Base-by-base conservation (phyloP, 1,140 invertebrate species). In the Drosophila setifemur region DNA sequence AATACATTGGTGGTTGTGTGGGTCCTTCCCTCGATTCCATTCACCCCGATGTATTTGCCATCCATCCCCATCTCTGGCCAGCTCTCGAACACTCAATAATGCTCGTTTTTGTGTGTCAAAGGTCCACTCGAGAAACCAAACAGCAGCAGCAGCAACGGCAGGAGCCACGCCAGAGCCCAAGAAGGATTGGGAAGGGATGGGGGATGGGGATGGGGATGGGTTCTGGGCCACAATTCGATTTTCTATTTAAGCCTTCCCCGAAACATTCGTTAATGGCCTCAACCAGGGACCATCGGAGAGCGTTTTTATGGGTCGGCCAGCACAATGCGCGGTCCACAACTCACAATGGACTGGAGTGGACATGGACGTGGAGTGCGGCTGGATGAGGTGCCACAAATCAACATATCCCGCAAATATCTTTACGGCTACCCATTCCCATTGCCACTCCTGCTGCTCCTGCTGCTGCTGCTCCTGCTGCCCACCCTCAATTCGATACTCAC, bases 401-500 rank as follows among this genome's bases (percentile, higher is more conserved):
- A 61, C 31, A 23, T 18, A 33, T 37, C 11, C 7, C 26, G 9
- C 33, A 23, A 16, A 54, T 18, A 29, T 23, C 33, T 12, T 3
- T 33, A 4, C 21, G 33, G 33, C 29, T 11, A 12, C 14, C 11
- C 31, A 16, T 35, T 14, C 31, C 31, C 12, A 6, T 12, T 5
- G 0, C 31, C n/a, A 7, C n/a, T 33, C 11, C 33, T 16, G 16
- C 12, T 0, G 14, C 26, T 25, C n/a, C n/a, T n/a, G n/a, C n/a
- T n/a, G n/a, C n/a, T 5, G 0, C 31, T 5, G n/a, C n/a, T 33
- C 11, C 33, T 16, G 16, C 12, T 0, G 14, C 26, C 25, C n/a
- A n/a, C n/a, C n/a, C 50, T 25, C 19, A 9, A n/a, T 19, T 4
- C 52, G 26, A 42, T 90, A 96, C 96, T 96, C 93, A 97, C 96